phyloP scores from a whole-genome alignment of 2,888 invertebrate species.

The Polydesmus complanatus region DNA sequence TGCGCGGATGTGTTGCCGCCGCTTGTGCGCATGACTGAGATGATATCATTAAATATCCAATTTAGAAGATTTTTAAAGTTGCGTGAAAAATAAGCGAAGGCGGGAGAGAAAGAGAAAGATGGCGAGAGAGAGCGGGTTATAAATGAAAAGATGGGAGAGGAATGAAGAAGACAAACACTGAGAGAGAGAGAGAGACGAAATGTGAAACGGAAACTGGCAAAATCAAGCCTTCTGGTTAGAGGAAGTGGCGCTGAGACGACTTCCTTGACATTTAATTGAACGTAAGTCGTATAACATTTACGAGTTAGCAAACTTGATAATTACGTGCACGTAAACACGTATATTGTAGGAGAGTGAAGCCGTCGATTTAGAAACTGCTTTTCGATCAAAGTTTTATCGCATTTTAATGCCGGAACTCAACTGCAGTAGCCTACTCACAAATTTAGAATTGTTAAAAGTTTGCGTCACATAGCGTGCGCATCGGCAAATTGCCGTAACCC shows the following conservation, averaged over 20 bases:
- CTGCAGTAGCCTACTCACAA: too few species aligned
- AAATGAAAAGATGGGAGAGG: background rate
- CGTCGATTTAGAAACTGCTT: too few species aligned
- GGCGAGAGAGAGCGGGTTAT: slow-evolving; percentile 5
- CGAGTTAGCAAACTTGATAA: background rate
- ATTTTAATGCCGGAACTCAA: too few species aligned
- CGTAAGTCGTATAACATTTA: background rate
- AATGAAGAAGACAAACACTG: background rate
- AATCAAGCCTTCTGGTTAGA: background rate
- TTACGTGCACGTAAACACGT: too few species aligned
- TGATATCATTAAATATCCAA: background rate
- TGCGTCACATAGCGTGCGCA: too few species aligned
- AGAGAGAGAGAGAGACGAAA: background rate
- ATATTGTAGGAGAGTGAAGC: too few species aligned
- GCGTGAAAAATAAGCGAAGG: too few species aligned
- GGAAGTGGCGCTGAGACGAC: background rate
- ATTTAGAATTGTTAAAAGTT: too few species aligned
- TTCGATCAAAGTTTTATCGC: too few species aligned
- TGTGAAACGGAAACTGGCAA: background rate
- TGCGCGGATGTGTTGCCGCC: too few species aligned
- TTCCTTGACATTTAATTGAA: background rate
- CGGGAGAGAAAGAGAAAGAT: slow-evolving; percentile 16
- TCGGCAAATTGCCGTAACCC: too few species aligned
- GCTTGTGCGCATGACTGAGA: background rate
- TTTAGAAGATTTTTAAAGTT: background rate